phyloP scores from a whole-genome alignment of 1,140 invertebrate genomes.

The Lordiphosa stackelbergi region DNA sequence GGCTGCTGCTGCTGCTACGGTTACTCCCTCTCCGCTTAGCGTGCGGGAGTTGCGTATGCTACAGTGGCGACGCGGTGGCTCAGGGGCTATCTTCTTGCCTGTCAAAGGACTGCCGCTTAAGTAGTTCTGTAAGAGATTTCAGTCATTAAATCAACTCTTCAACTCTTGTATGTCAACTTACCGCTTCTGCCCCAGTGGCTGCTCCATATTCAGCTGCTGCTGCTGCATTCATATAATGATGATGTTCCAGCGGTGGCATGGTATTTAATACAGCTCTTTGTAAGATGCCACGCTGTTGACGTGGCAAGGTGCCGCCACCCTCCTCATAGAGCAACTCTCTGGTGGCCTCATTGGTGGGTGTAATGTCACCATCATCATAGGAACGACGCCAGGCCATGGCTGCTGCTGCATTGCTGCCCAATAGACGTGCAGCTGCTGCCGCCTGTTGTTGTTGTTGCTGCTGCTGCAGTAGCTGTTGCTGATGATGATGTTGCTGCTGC shows the following conservation, averaged over 20 bases:
- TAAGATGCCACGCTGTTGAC: conserved; percentile 82
- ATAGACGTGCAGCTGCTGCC: conserved; percentile 56
- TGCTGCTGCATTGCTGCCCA: conserved; percentile 63
- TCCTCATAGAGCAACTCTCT: conserved; percentile 78
- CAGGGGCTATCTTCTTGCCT: conserved; percentile 87
- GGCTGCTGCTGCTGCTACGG: conserved; percentile 9
- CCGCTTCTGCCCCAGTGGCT: conserved; percentile 44
- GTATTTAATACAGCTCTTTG: conserved; percentile 69
- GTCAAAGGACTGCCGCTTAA: conserved; percentile 80
- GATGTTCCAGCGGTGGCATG: conserved; percentile 71
- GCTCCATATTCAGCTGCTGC: conserved; percentile 72
- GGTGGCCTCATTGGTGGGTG: conserved; percentile 88
- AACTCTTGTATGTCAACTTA: conserved; percentile 17
- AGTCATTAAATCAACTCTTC: neutral
- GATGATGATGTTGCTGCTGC: conserved; percentile 64
- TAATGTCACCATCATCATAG: conserved; percentile 93
- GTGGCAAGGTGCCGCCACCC: conserved; percentile 89
- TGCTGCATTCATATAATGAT: conserved; percentile 72
- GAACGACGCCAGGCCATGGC: conserved; percentile 84
- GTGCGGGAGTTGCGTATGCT: conserved; percentile 77
- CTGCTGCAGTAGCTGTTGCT: conserved; percentile 68
- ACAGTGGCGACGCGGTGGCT: conserved; percentile 89
- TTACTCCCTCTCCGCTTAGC: conserved; percentile 48
- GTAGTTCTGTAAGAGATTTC: conserved; percentile 43
- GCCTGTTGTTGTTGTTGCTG: conserved; percentile 57